Evolutionary conservation across 2,797 vertebrate species (phyloP).

Genomic region (Corythornis leucogaster): DNA sequence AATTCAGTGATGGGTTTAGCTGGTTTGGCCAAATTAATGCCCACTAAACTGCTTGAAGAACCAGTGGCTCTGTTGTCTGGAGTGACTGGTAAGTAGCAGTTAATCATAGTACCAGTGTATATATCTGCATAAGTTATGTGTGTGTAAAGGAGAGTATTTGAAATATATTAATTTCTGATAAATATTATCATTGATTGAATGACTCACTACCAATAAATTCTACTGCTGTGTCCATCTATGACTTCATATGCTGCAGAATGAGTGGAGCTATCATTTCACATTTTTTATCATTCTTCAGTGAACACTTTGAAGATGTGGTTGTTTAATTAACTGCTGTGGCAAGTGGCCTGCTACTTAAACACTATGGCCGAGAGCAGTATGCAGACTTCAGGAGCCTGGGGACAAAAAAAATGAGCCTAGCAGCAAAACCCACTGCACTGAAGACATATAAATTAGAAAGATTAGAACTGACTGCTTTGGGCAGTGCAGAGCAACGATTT

Average conservation of each 20-base stretch:
- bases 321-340: conserved; percentile 27
- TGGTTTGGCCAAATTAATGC: neutral
- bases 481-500: conserved; percentile 16
- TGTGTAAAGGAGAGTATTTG: neutral
- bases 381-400: neutral
- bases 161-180: neutral
- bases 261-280: neutral
- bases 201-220: neutral
- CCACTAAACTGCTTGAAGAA: neutral
- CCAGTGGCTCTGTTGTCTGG: neutral
- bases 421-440: neutral
- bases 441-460: conserved; percentile 57
- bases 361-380: conserved; percentile 4
- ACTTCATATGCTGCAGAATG: neutral
- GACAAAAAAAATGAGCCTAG: neutral
- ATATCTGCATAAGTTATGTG: neutral
- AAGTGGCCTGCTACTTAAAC: conserved; percentile 27
- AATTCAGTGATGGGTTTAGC: neutral
- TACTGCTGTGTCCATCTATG: neutral
- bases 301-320: neutral
- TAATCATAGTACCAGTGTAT: neutral
- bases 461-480: conserved; percentile 63
- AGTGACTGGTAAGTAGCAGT: neutral
- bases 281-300: neutral
- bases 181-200: neutral